Evolutionary conservation across 1,140 invertebrate genomes (phyloP), one percentile per base, ranked within the genome.

Genomic region (Asobara japonica): DNA sequence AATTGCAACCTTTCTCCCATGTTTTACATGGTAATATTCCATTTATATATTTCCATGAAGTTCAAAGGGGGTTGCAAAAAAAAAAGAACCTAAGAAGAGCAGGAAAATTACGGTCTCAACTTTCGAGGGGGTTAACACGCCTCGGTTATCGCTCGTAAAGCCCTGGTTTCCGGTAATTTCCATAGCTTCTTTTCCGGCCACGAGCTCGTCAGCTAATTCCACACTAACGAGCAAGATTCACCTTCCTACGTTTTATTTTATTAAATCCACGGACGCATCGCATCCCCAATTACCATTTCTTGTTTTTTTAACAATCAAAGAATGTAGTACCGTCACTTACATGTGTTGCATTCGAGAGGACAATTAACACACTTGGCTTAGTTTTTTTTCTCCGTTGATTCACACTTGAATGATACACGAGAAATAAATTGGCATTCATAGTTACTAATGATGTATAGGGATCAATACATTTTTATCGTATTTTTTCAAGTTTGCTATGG

Each of bases 101-200:
- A n/a, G 36, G 4, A 38, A 36, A 41, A 65, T 65, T 41, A 48
- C n/a, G 11, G 38, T 20, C 27, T 45, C 22, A 67, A 29, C 36
- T 29, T n/a, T 29, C 27, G n/a, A 27, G 38, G 41, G 41, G 41
- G 38, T 48, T 48, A 48, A 41, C 41, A 48, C 65, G 38, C 41
- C 65, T 67, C 25, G 8, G 38, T 67, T 27, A 67, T 71, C 62
- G 41, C 60, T 71, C 61, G 56, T 65, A 71, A 71, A 71, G 13
- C 60, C 62, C 27, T 36, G 27, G 60, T 62, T 71, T 71, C 69
- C 69, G 69, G 69, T 71, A 71, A 71, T 71, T 71, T 65, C 62
- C 61, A 45, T 65, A 29, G 29, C 38, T 18, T 65, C 36, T 51
- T 65, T 71, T 51, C 25, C 25, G 33, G 20, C n/a, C 56, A 61